phyloP scores from a whole-genome alignment of 2,113 vertebrate species.

The Nothoprocta pentlandii region DNA sequence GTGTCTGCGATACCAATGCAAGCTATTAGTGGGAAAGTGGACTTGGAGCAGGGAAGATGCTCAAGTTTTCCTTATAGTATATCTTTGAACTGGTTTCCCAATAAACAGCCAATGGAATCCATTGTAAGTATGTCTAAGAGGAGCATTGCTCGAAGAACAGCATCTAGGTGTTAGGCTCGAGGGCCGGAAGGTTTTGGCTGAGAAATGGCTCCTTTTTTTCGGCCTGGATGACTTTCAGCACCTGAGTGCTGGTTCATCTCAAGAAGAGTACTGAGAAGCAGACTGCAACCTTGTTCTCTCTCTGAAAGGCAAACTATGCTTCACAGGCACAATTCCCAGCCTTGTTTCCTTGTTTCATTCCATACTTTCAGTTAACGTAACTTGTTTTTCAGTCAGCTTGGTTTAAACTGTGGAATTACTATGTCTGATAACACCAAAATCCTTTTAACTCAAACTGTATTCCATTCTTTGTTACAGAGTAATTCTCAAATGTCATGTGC shows the following conservation, averaged over 20 bases:
- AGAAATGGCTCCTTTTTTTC: not conserved
- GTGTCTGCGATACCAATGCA: not conserved
- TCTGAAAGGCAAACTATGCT: not conserved
- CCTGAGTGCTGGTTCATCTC: not conserved
- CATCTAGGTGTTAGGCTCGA: not conserved
- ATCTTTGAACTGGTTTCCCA: not conserved
- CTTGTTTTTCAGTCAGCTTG: not conserved
- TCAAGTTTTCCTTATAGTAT: not conserved
- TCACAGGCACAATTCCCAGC: not conserved
- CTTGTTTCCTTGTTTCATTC: not conserved
- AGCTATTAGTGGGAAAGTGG: not conserved
- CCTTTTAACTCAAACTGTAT: not conserved
- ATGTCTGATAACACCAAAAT: not conserved
- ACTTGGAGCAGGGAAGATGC: not conserved
- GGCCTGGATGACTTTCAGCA: not conserved
- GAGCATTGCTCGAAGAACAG: not conserved
- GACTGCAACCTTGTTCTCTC: fast-evolving
- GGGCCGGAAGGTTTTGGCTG: fast-evolving
- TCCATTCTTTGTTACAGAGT: not conserved
- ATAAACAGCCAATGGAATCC: not conserved
- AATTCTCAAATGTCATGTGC: not conserved
- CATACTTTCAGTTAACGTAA: not conserved
- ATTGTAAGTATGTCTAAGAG: not conserved
- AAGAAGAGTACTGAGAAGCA: not conserved
- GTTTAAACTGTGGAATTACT: not conserved